Evolutionary conservation across 2,888 invertebrate genomes (phyloP), one percentile per base, ranked within the genome.

Genomic region (Subacronicta megacephala): DNA sequence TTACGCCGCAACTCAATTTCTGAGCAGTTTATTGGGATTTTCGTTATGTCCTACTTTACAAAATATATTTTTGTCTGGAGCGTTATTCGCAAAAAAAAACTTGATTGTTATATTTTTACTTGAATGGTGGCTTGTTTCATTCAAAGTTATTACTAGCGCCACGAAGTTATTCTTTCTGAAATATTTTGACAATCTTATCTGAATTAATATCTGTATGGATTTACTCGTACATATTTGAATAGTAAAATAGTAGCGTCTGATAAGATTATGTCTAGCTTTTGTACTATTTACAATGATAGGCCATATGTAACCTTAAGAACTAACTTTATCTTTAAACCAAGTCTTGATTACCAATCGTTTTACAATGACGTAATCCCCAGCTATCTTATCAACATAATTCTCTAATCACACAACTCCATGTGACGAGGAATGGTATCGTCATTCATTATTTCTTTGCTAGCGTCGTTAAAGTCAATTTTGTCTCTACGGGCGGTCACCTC

Each of bases 401-500:
- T 46, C 17, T 57, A 65, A 59, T 62, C 67, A 55, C 51, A 36
- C 45, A 33, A 40, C 31, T 58, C 15, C 16, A 60, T 41, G 42
- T 52, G 42, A 54, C 29, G 44, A 36, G 17, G 46, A 59, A 73
- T 47, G 45, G 53, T 64, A 57, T 54, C 43, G 58, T 74, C 68
- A 74, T 75, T 75, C 64, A 67, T 71, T 75, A 69, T 41, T 66
- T 62, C 46, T 56, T 57, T 44, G 57, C 26, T 51, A 56, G 53
- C 57, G 53, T 74, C 74, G 62, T 74, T 74, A 71, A 58, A 57
- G 71, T 61, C 72, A 74, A 80, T 81, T 71, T 74, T 40, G 53
- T 67, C 60, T 63, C 75, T 46, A 37, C 73, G 76, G 75, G 80
- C 46, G 46, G 52, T 51, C 49, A 49, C 33, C 50, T 70, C 83